Evolutionary conservation across 1,140 invertebrate species (phyloP).

Genomic region (Drosophila biarmipes): DNA sequence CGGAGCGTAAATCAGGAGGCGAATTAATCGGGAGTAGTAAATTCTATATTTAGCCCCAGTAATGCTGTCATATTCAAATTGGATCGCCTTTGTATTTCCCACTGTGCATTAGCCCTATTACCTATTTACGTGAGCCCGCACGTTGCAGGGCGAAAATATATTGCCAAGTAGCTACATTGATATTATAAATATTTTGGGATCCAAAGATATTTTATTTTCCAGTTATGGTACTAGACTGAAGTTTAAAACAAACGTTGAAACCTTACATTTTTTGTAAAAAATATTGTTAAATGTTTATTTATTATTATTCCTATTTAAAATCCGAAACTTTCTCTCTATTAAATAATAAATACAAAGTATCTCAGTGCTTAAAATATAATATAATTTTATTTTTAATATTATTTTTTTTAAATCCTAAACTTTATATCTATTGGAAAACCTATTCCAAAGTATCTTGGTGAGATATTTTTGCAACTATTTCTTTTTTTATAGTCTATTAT

Average conservation of each 20-base stretch:
- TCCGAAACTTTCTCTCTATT: no score
- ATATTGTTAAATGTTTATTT: no score
- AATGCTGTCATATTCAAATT: conserved; percentile 45
- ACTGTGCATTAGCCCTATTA: conserved; percentile 59
- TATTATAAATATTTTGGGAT: no score
- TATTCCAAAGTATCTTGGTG: neutral
- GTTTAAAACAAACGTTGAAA: no score
- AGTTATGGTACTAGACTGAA: no score
- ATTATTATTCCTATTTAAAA: no score
- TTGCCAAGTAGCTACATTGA: neutral
- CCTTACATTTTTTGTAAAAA: neutral
- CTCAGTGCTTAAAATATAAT: neutral
- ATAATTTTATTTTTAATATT: neutral
- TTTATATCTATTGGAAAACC: no score
- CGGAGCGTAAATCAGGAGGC: conserved; percentile 14
- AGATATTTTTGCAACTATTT: no score
- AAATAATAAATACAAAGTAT: no score
- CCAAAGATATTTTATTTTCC: no score
- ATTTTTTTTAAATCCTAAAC: no score
- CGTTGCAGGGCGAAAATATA: neutral
- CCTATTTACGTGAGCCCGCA: conserved; percentile 43
- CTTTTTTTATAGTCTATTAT: no score
- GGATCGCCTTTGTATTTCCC: conserved; percentile 25
- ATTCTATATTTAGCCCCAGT: conserved; percentile 26
- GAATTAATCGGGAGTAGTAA: conserved; percentile 42